Conservation (phyloP, 2,113 vertebrate species). For the Anhinga rufa region DNA sequence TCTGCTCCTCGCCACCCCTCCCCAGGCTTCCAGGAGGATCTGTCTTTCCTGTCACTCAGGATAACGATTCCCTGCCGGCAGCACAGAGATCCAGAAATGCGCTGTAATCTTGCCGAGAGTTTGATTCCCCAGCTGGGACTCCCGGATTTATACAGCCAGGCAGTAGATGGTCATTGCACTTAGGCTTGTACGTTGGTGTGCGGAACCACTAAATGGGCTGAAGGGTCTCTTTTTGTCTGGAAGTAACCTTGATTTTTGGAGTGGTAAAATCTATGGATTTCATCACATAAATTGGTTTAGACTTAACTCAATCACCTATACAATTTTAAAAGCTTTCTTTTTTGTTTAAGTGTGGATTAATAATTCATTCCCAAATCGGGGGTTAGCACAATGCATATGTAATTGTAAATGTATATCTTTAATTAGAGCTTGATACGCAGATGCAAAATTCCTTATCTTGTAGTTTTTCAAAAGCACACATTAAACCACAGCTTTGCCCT, state of each 20-base stretch:
- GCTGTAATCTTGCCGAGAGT: constrained; percentile 65
- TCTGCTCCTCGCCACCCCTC: constrained; percentile 21
- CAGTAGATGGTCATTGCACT: constrained; percentile 10
- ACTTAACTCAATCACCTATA: not conserved
- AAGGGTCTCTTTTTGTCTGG: not conserved
- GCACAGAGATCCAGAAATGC: constrained; percentile 60
- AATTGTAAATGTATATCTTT: constrained; percentile 10
- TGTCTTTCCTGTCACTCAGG: constrained; percentile 72
- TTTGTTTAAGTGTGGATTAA: not conserved
- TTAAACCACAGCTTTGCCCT: constrained; percentile 22
- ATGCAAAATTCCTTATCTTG: not conserved
- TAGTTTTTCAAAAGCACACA: not conserved
- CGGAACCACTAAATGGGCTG: not conserved
- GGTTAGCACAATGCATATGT: not conserved
- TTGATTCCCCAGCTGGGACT: constrained; percentile 65
- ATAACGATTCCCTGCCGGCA: constrained; percentile 60
- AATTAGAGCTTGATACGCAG: not conserved
- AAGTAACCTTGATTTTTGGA: not conserved
- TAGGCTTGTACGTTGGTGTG: not conserved
- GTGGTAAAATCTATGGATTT: constrained; percentile 11
- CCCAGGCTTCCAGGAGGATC: constrained; percentile 56
- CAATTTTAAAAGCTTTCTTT: not conserved
- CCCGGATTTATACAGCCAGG: constrained; percentile 40
- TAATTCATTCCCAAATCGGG: not conserved
- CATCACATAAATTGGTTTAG: not conserved